Percentiles rank a stretch among this genome's conserved stretches.
These are phyloP conservation scores for Malurus splendens DNA, from an alignment of 2,797 vertebrate species.

Conservation along the genomic window DNA sequence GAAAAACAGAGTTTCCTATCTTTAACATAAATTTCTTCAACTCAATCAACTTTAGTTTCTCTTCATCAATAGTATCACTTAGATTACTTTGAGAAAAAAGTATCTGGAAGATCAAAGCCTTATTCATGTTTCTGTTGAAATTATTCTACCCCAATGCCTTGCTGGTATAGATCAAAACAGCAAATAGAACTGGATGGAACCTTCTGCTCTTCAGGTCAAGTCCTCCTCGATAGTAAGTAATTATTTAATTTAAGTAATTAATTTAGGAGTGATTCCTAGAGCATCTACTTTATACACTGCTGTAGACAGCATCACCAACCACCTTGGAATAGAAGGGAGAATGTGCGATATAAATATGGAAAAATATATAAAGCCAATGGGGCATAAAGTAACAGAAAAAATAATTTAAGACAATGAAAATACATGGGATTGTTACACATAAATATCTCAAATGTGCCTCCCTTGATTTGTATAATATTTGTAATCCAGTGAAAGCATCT, in stretches of 20 bases:
- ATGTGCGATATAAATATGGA: not conserved
- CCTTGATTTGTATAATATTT: not conserved
- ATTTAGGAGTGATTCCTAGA: not conserved
- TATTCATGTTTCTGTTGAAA: not conserved
- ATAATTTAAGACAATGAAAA: not conserved
- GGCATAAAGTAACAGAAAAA: not conserved
- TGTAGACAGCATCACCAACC: not conserved
- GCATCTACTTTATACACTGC: not conserved
- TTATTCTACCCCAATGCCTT: not conserved
- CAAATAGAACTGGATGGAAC: not conserved
- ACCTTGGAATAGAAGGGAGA: not conserved
- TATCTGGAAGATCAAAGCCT: not conserved
- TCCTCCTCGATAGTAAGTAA: not conserved
- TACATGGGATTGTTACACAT: not conserved
- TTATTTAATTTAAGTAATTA: not conserved
- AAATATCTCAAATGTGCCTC: not conserved
- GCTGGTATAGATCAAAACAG: not conserved
- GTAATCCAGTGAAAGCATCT: not conserved
- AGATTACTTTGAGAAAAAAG: not conserved
- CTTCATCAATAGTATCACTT: not conserved
- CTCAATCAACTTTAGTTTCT: not conserved
- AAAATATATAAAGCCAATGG: not conserved
- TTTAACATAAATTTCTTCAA: not conserved
- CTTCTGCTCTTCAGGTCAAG: not conserved
- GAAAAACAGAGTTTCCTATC: not conserved